phyloP scores from a whole-genome alignment of 1,140 invertebrate species.

The Drosophila guanche region DNA sequence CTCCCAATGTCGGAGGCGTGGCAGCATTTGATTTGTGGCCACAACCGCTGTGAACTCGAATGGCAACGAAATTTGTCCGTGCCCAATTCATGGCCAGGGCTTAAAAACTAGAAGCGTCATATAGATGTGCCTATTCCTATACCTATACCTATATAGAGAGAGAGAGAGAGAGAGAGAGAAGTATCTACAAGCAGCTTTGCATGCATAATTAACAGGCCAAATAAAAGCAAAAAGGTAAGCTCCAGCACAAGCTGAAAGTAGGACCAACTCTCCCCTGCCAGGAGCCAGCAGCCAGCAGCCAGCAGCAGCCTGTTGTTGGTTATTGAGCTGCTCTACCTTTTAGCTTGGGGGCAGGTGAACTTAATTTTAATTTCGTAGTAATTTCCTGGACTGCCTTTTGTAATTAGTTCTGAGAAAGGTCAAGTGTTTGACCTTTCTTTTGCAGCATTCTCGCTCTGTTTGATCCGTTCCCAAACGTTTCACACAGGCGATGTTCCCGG shows the following conservation, averaged over 20 bases:
- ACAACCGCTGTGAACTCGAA: conserved; percentile 8
- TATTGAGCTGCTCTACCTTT: conserved; percentile 28
- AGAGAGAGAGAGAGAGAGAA: conserved; percentile 40
- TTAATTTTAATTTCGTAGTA: conserved; percentile 47
- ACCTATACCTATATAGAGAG: conserved; percentile 6
- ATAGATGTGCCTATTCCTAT: background rate
- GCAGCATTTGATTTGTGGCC: conserved; percentile 65
- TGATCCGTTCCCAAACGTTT: background rate
- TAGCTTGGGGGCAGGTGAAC: conserved; percentile 6
- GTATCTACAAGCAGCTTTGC: conserved; percentile 47
- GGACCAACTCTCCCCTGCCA: background rate
- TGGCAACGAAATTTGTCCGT: conserved; percentile 1
- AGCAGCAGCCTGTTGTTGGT: conserved; percentile 5
- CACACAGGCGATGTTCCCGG: conserved; percentile 24
- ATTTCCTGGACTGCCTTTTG: conserved; percentile 22
- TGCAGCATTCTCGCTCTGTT: background rate
- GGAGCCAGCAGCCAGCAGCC: too few species aligned
- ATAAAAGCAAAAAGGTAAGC: background rate
- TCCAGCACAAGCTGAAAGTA: conserved; percentile 1
- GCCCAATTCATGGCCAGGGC: background rate
- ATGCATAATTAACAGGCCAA: conserved; percentile 54
- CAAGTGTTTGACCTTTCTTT: conserved; percentile 2
- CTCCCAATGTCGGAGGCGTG: conserved; percentile 18
- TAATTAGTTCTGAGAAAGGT: conserved; percentile 23
- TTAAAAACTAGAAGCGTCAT: conserved; percentile 15